Evolutionary conservation across 2,113 vertebrate genomes (phyloP).

Genomic region (Lampris megalopsis): DNA sequence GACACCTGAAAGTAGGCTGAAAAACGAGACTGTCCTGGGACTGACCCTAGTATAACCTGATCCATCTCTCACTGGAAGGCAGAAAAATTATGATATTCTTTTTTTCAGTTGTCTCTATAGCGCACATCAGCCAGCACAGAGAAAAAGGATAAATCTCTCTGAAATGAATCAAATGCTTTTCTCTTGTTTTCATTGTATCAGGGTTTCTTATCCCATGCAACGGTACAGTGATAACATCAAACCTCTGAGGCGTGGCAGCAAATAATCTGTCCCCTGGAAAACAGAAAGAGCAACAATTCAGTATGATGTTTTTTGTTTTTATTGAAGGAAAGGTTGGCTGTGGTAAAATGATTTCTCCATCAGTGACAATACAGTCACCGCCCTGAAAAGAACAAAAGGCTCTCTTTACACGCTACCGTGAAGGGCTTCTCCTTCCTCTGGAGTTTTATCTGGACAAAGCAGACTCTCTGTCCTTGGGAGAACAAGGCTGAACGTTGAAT

Average conservation of each 20-base stretch:
- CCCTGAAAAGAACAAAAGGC: neutral
- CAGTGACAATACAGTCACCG: slow-evolving; percentile 3
- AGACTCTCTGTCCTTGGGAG: neutral
- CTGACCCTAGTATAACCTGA: neutral
- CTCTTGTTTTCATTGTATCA: slow-evolving; percentile 6
- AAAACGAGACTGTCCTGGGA: too few relatives aligned
- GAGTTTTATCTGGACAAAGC: neutral
- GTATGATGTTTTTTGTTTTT: neutral
- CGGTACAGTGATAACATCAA: slow-evolving; percentile 27
- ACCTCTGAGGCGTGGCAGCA: slow-evolving; percentile 1
- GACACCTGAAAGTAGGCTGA: too few relatives aligned
- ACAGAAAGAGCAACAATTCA: neutral
- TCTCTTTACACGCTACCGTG: neutral
- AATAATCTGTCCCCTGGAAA: slow-evolving; percentile 27
- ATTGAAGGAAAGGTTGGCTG: neutral
- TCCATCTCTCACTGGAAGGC: neutral
- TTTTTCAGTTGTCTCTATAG: neutral
- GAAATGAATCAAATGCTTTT: slow-evolving; percentile 31
- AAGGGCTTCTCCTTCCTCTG: neutral
- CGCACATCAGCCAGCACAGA: neutral
- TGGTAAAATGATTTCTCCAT: slow-evolving; percentile 9
- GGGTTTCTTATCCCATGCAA: neutral
- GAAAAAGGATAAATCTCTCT: slow-evolving; percentile 21
- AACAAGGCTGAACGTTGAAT: neutral
- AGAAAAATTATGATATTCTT: slow-evolving; percentile 3